phyloP scores from a whole-genome alignment of 2,888 invertebrate species.

The Melinaea marsaeus region DNA sequence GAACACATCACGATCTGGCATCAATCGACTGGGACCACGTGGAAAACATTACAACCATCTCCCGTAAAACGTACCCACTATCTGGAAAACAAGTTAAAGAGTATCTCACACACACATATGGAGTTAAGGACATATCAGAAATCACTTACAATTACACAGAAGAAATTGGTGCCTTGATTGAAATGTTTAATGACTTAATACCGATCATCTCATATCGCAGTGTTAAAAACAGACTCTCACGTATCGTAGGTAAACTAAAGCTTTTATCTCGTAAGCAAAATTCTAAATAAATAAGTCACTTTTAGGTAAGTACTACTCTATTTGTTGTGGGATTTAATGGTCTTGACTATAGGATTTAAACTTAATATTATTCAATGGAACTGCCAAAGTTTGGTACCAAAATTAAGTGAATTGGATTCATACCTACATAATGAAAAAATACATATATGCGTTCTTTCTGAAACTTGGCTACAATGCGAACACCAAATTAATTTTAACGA shows the following conservation, averaged over 20 bases:
- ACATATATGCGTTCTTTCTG: not conserved
- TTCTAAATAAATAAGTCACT: not conserved
- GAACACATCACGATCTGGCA: constrained; percentile 9
- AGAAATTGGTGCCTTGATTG: not conserved
- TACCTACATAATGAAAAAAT: constrained; percentile 7
- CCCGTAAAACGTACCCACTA: constrained; percentile 11
- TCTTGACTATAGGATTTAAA: constrained; percentile 6
- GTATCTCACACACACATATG: not conserved
- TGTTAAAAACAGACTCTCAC: constrained; percentile 10
- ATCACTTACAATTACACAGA: constrained; percentile 9
- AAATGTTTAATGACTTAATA: not conserved
- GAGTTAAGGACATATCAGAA: constrained; percentile 3
- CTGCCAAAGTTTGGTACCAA: constrained; percentile 5
- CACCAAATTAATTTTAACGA: no score
- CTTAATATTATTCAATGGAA: constrained; percentile 10
- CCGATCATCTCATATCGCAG: not conserved
- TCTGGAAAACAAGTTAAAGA: constrained; percentile 12
- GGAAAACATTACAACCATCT: constrained; percentile 7
- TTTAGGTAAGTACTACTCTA: not conserved
- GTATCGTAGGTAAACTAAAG: constrained; percentile 7
- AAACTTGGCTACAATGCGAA: no score
- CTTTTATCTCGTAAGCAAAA: constrained; percentile 7
- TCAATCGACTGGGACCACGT: constrained; percentile 9
- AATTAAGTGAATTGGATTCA: constrained; percentile 9
- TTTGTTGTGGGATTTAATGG: not conserved